Evolutionary conservation across 2,888 invertebrate genomes (phyloP), one percentile per base, ranked within the genome.

Genomic region (Pollenia amentaria): DNA sequence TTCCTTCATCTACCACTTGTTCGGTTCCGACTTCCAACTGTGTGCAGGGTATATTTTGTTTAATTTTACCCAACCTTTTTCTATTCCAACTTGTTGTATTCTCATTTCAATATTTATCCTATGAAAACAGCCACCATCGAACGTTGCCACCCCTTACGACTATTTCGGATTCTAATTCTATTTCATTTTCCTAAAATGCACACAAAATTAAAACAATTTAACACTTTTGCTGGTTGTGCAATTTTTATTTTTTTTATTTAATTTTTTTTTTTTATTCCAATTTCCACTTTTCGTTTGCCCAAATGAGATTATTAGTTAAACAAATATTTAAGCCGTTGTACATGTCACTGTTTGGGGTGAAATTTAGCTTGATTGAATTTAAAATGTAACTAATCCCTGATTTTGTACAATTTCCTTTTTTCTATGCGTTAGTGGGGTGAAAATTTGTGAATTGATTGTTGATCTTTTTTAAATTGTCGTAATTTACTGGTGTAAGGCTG

Each of bases 121-220:
- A 21, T 44, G 4, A 16, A 14, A 60, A 69, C 46, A 18, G 55
- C 76, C 76, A 55, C 29, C 67, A 14, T 42, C 12, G 12, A 0
- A 11, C 12, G 1, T 8, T 55, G 51, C 21, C 67, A 75, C 60
- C 67, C 75, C 60, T 65, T 48, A 18, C 18, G 18, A 60, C 12
- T 60, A 21, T n/a, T 16, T 55, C 29, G 14, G 42, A 9, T n/a
- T 29, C 46, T 57, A 12, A 90, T 92, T 51, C 29, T 73, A 72
- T 73, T 84, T 78, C 21, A 51, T 65, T 84, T 73, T 40, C 38
- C 65, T 57, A 53, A 92, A 92, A 90, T 92, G 91, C 89, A 90
- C 92, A 92, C 90, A 91, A 92, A 92, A 91, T 67, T 82, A 67
- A 75, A 69, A 75, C 75, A 81, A 91, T 89, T 89, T 81, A 88